These are phyloP conservation scores for Acridotheres tristis DNA, from an alignment of 2,797 vertebrate species.

Conservation along the genomic window DNA sequence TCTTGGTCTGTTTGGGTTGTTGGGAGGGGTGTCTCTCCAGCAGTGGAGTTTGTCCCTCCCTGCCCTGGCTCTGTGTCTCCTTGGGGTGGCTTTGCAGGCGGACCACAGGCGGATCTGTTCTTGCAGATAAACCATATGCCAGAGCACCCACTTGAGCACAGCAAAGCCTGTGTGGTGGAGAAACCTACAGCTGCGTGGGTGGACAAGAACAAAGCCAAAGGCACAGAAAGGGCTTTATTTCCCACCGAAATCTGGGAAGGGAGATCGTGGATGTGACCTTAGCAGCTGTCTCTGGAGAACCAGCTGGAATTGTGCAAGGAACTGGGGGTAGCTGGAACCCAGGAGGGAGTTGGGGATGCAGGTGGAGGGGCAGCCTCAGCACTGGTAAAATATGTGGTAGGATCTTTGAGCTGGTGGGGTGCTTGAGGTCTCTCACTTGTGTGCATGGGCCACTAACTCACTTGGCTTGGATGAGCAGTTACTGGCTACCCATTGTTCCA, in stretches of 20 bases:
- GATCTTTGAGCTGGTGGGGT: background rate
- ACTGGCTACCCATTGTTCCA: fast-evolving
- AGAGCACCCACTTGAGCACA: fast-evolving
- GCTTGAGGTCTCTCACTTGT: background rate
- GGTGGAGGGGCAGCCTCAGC: background rate
- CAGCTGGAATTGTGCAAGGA: fast-evolving
- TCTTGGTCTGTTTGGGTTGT: conserved; percentile 20
- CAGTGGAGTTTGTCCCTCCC: background rate
- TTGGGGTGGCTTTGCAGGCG: background rate
- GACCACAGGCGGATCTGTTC: background rate
- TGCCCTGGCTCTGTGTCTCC: background rate
- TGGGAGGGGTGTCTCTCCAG: background rate
- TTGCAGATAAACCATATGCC: background rate
- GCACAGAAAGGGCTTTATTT: background rate
- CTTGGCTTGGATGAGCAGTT: background rate
- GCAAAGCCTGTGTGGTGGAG: background rate
- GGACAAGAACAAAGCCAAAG: background rate
- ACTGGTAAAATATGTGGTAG: fast-evolving
- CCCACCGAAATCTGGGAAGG: background rate
- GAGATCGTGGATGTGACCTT: fast-evolving
- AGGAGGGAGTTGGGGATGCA: background rate
- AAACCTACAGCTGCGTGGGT: background rate
- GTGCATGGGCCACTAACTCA: fast-evolving
- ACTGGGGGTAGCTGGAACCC: background rate
- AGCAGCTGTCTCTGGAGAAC: background rate